phyloP scores from a whole-genome alignment of 37 sponge, comb jelly and placozoan genomes.

The Sycon ciliatum region DNA sequence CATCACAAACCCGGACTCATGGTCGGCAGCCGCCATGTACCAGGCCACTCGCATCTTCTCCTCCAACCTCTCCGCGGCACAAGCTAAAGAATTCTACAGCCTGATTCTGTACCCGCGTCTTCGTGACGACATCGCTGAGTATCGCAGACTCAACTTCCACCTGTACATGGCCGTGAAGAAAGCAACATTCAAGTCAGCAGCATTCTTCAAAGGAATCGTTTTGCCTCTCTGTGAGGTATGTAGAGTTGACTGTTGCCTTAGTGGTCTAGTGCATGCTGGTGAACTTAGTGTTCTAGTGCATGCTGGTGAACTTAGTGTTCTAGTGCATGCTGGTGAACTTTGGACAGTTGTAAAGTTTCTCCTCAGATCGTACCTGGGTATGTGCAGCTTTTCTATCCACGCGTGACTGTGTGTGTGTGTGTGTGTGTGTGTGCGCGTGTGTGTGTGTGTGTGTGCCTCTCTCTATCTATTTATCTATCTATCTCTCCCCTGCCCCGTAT shows the following conservation, averaged over 20 bases:
- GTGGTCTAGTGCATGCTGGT: no score
- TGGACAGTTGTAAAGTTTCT: neutral
- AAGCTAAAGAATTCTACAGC: slow-evolving; percentile 86
- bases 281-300: no score
- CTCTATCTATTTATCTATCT: neutral
- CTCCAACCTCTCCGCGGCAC: slow-evolving; percentile 67
- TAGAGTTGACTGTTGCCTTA: neutral
- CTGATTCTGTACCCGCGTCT: slow-evolving; percentile 84
- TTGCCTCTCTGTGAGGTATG: slow-evolving; percentile 73
- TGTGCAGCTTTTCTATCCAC: neutral
- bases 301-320: no score
- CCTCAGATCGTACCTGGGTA: neutral
- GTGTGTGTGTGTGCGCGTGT: neutral
- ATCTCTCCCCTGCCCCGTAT: neutral
- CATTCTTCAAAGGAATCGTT: slow-evolving; percentile 95
- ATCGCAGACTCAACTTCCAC: slow-evolving; percentile 86
- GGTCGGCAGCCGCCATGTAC: slow-evolving; percentile 96
- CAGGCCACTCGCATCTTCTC: slow-evolving; percentile 88
- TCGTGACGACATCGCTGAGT: slow-evolving; percentile 96
- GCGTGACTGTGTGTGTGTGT: neutral
- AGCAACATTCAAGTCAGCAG: slow-evolving; percentile 89
- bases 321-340: no score
- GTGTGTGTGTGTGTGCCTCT: slow-evolving; percentile 25
- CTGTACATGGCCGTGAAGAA: slow-evolving; percentile 92
- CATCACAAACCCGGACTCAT: slow-evolving; percentile 76